Evolutionary conservation across 2,888 invertebrate genomes (phyloP), one percentile per base, ranked within the genome.

Genomic region (Achlya flavicornis): DNA sequence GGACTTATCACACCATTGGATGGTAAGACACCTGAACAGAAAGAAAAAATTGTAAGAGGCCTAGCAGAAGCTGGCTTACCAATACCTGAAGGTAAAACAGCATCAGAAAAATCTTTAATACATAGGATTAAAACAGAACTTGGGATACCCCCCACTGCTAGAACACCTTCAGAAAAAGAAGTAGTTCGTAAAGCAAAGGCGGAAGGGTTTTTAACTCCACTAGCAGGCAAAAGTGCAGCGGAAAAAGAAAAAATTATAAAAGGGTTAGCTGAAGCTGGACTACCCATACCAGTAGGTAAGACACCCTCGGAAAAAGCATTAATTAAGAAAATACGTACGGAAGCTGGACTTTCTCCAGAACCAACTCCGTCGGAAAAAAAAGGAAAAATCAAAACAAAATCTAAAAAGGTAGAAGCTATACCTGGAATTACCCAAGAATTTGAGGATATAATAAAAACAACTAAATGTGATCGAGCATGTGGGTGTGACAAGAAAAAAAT

Each of bases 401-500:
- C 81, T 3, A 85, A 73, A 75, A 81, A 76, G 66, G 59, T 78
- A 3, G 79, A 82, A 69, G 67, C 57, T 41, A 72, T 71, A 67
- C 71, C 71, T 19, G 85, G 83, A 3, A 75, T 87, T 43, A 58
- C 64, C 10, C 84, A 86, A 77, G 81, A 85, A 66, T 79, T 79
- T 60, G 73, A 89, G 78, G 86, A 88, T 53, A 75, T 88, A n/a
- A 61, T 77, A 3, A 90, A 87, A 83, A 84, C 83, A 4, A 86
- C 85, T 33, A 89, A 79, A 19, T 89, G 89, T 72, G 89, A 90
- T 61, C 77, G 84, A 60, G 87, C 78, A 26, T 90, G 90, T 70
- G 90, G 89, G 4, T 89, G 89, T 73, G 88, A 88, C 65, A 88
- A 84, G 69, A 90, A 89, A 67, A 90, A 89, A 83, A 89, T 90